These are phyloP conservation scores for Pogonus chalceus DNA, from an alignment of 1,140 invertebrate species.

Conservation along the genomic window DNA sequence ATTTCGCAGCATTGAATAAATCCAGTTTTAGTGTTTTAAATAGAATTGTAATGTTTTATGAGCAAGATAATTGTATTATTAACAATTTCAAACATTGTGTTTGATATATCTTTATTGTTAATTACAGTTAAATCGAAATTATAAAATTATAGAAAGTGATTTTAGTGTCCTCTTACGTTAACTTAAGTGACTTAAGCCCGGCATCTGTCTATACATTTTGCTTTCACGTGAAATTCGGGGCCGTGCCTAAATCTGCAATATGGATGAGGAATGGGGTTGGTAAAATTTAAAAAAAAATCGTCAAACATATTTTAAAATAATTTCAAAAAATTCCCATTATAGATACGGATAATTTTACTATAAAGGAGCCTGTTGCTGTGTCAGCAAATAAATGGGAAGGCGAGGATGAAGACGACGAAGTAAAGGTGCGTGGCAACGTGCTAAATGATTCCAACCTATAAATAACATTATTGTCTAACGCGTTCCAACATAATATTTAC, in stretches of 20 bases:
- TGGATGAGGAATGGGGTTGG: conserved; percentile 32
- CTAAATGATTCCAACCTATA: background rate
- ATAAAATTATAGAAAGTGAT: background rate
- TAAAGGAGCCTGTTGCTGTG: conserved; percentile 14
- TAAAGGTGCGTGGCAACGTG: conserved; percentile 55
- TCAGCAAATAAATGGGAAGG: conserved; percentile 73
- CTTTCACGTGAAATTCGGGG: conserved; percentile 29
- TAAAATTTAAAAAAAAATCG: background rate
- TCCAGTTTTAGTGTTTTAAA: background rate
- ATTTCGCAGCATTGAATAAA: background rate
- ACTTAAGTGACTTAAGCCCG: conserved; percentile 1
- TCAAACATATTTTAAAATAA: background rate
- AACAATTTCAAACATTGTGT: background rate
- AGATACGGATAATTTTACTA: conserved; percentile 34
- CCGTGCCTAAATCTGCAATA: conserved; percentile 22
- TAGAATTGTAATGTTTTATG: background rate
- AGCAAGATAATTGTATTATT: background rate
- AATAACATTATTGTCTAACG: conserved; percentile 17
- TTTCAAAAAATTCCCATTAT: no score
- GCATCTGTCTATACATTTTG: conserved; percentile 4
- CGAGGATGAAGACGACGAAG: conserved; percentile 75
- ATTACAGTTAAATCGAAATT: background rate
- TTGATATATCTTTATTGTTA: background rate
- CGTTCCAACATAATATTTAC: conserved; percentile 21
- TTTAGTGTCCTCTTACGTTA: background rate